phyloP scores from a whole-genome alignment of 2,888 invertebrate genomes.

The Pterobdella sp. region DNA sequence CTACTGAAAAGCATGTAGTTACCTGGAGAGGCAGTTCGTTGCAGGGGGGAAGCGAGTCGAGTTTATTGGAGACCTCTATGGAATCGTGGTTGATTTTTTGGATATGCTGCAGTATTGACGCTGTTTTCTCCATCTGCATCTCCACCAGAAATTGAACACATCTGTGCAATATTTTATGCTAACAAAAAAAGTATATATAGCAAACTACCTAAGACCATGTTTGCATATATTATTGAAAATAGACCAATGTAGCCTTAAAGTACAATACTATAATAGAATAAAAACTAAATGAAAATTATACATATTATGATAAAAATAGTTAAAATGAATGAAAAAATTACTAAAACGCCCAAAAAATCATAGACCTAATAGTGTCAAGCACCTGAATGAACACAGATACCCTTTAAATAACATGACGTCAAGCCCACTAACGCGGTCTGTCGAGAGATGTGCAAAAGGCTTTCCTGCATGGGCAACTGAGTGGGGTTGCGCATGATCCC shows the following conservation, averaged over 20 bases:
- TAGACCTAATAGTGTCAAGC: background rate
- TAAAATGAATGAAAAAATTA: background rate
- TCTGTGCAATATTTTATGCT: constrained; percentile 43
- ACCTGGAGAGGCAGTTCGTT: constrained; percentile 44
- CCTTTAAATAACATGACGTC: background rate
- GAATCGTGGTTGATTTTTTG: constrained; percentile 76
- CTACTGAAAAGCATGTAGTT: background rate
- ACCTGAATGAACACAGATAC: background rate
- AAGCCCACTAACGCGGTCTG: constrained; percentile 64
- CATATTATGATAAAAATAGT: background rate
- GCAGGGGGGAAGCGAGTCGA: constrained; percentile 68
- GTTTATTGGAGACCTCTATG: constrained; percentile 71
- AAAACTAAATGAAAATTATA: background rate
- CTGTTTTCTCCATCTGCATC: constrained; percentile 76
- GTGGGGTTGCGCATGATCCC: constrained; percentile 82
- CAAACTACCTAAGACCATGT: too few relatives aligned
- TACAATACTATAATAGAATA: too few relatives aligned
- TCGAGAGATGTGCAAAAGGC: constrained; percentile 77
- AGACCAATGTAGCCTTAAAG: too few relatives aligned
- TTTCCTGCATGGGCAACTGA: constrained; percentile 79
- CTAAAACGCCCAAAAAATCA: background rate
- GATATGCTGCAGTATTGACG: constrained; percentile 76
- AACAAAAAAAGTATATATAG: too few relatives aligned
- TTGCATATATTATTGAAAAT: too few relatives aligned
- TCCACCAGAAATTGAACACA: constrained; percentile 79